A percentile compares a stretch with the other conserved stretches of the same genome.
These are phyloP conservation scores for Apis mellifera DNA, from an alignment of 1,140 invertebrate genomes.

Conservation along the genomic window Amel_HAv3.1 CM009941.2:12355501-12356000, in stretches of 20 bases:
- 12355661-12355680: no score
- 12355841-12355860: conserved; percentile 62
- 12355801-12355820: conserved; percentile 14
- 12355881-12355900: conserved; percentile 71
- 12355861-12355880: conserved; percentile 9
- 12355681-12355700: no score
- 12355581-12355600: no score
- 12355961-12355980: conserved; percentile 57
- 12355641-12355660: no score
- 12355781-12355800: neutral
- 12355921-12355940: conserved; percentile 75
- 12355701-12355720: no score
- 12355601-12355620: no score
- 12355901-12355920: conserved; percentile 75
- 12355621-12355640: no score
- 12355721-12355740: no score
- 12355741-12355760: no score
- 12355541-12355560: no score
- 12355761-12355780: no score
- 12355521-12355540: neutral
- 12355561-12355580: no score
- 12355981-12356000: conserved; percentile 69
- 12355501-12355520: conserved; percentile 32
- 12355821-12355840: conserved; percentile 3
- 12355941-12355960: conserved; percentile 63